These are phyloP conservation scores for Crotalus viridis DNA, from an alignment of 2,113 vertebrate species.

Conservation along the genomic window DNA sequence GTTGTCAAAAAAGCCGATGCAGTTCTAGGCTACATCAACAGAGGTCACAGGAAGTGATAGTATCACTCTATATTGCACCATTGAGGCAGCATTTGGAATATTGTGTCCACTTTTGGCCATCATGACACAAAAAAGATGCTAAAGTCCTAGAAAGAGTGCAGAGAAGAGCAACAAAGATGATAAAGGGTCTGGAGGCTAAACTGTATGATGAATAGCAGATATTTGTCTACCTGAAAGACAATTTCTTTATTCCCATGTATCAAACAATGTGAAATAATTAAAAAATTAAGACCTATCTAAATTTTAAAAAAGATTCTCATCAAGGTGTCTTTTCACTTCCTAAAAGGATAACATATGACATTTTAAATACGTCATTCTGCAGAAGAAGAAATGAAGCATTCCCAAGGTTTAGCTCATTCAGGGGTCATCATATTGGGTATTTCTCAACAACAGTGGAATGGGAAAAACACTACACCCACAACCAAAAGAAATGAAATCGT, in stretches of 20 bases:
- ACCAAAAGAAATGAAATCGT: constrained; percentile 40
- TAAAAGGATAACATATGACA: not conserved
- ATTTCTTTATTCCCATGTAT: not conserved
- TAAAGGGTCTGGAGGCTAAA: not conserved
- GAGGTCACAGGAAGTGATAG: not conserved
- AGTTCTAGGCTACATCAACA: not conserved
- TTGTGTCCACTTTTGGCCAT: not conserved
- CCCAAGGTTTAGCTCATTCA: constrained; percentile 47
- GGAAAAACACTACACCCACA: constrained; percentile 46
- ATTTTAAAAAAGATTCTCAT: constrained; percentile 25
- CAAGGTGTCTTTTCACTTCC: not conserved
- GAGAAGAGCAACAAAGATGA: not conserved
- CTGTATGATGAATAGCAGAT: not conserved
- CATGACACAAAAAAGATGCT: not conserved
- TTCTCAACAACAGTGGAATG: constrained; percentile 51
- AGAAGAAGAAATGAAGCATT: not conserved
- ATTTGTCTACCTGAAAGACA: not conserved
- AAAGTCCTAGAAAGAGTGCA: not conserved
- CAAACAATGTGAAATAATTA: constrained; percentile 29
- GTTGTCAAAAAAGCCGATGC: not conserved
- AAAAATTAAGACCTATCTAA: constrained; percentile 26
- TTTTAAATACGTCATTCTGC: constrained; percentile 27
- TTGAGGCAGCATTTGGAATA: not conserved
- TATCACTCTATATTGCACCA: not conserved
- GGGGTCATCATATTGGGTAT: constrained; percentile 42